A percentile compares a stretch with the other conserved stretches of the same genome.
These are phyloP conservation scores for Sicus ferrugineus DNA, from an alignment of 2,888 invertebrate species.

Conservation along the genomic window DNA sequence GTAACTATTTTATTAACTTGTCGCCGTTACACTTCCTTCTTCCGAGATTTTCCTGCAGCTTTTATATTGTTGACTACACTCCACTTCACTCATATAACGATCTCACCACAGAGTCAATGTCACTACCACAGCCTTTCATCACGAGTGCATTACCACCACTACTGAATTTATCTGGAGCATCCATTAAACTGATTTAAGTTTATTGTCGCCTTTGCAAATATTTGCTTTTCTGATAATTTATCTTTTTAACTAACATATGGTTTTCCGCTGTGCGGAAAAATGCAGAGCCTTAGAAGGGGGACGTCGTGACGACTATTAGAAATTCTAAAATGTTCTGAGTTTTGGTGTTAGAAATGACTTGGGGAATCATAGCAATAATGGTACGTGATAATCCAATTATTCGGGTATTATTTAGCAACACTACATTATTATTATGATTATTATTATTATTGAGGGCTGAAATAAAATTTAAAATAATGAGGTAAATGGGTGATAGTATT, in stretches of 20 bases:
- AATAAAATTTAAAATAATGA: too few species aligned
- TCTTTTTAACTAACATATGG: neutral
- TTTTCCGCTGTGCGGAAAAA: neutral
- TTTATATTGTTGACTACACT: neutral
- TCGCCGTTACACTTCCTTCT: neutral
- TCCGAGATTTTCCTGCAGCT: neutral
- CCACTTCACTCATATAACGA: neutral
- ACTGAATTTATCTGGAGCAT: neutral
- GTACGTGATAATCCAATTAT: too few species aligned
- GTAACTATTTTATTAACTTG: neutral
- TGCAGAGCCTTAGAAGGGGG: neutral
- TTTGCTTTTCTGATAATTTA: neutral
- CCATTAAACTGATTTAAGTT: conserved; percentile 14
- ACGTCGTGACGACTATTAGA: neutral
- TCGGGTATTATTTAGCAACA: too few species aligned
- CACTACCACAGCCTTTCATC: neutral
- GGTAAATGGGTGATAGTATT: too few species aligned
- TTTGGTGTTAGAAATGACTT: too few species aligned
- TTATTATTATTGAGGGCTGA: too few species aligned
- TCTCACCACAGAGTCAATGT: neutral
- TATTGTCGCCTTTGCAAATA: conserved; percentile 10
- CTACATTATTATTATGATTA: too few species aligned
- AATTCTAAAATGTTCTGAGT: too few species aligned
- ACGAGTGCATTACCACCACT: neutral
- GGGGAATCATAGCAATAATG: too few species aligned